Conservation (phyloP, 2,113 vertebrate genomes). For the Dasyprocta punctata region DNA sequence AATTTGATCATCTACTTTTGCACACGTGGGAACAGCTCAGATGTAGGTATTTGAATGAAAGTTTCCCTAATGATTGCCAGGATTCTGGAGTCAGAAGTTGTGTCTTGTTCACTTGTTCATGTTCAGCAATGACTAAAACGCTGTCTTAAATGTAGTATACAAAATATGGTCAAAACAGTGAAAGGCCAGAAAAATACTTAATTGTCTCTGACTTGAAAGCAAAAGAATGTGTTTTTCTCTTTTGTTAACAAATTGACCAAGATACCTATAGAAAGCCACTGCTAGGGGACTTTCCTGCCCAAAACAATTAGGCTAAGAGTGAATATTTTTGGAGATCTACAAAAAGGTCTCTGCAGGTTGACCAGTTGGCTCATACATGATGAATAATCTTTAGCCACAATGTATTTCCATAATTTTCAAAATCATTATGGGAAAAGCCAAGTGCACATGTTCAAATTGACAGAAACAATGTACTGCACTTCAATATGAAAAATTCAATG, state of each 20-base stretch:
- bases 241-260: not conserved
- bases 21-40: not conserved
- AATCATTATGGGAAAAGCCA: not conserved
- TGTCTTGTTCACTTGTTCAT: not conserved
- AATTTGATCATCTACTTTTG: not conserved
- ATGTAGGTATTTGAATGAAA: not conserved
- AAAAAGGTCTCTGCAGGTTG: not conserved
- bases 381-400: not conserved
- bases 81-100: not conserved
- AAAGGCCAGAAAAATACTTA: not conserved
- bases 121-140: not conserved
- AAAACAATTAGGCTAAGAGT: not conserved
- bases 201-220: not conserved
- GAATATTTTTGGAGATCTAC: not conserved
- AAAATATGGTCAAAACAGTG: not conserved
- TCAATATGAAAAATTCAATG: not conserved
- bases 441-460: not conserved
- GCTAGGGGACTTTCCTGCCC: not conserved
- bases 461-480: not conserved
- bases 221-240: not conserved
- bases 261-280: not conserved
- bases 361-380: not conserved
- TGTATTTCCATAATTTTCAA: not conserved
- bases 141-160: not conserved
- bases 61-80: not conserved